Conservation (phyloP, 2,797 vertebrate species). For the Phrynocephalus vlangalii region DNA sequence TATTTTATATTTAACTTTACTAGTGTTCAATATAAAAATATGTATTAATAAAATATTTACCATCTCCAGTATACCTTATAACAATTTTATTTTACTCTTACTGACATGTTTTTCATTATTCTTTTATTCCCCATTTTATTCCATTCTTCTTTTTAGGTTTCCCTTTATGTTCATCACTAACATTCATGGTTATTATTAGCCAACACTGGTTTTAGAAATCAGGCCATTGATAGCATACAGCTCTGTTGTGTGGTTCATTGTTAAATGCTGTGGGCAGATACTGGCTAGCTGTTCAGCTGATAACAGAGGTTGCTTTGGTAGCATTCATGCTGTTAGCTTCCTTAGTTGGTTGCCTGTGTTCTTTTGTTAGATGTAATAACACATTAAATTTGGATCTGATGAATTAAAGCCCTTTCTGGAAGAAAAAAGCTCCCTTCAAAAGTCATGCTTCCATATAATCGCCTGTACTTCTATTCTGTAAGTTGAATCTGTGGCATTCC, state of each 20-base stretch:
- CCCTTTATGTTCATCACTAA: not conserved
- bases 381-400: not conserved
- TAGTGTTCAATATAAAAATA: too few species aligned
- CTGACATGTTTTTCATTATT: too few species aligned
- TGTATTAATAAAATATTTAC: too few species aligned
- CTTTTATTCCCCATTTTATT: too few species aligned
- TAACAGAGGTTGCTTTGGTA: constrained; percentile 29
- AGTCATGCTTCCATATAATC: not conserved
- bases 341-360: constrained; percentile 10
- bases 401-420: constrained; percentile 5
- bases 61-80: too few species aligned
- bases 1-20: too few species aligned
- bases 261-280: constrained; percentile 24
- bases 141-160: not conserved
- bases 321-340: constrained; percentile 32
- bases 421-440: not conserved
- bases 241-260: not conserved
- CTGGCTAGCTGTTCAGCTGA: constrained; percentile 2
- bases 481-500: not conserved
- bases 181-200: constrained; percentile 9
- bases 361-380: not conserved
- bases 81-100: too few species aligned
- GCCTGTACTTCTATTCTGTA: not conserved
- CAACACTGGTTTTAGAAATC: not conserved
- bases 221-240: not conserved